Evolutionary conservation across 2,797 vertebrate genomes (phyloP), one percentile per base, ranked within the genome.

Genomic region (Numenius phaeopus): DNA sequence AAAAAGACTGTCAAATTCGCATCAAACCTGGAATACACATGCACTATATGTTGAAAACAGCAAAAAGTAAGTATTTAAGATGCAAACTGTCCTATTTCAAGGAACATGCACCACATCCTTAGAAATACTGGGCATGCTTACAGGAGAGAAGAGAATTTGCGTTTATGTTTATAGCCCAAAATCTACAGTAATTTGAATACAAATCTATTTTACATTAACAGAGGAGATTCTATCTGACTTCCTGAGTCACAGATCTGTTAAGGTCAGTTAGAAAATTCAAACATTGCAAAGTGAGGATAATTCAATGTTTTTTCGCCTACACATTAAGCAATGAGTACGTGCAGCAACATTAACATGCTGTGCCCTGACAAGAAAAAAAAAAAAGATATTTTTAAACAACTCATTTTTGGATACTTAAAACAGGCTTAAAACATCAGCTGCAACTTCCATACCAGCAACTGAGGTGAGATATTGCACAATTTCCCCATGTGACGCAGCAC

Each of bases 141-240:
- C 2, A 78, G 44, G 71, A 7, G 1, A 52, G 23, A 1, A 54
- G 52, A 71, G 29, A 76, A 75, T 50, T 12, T 1, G 0, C n/a
- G 58, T 46, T 46, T 52, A 77, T 0, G 1, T 67, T 86, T 76
- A 46, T 7, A 75, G 44, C 3, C 24, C 37, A 67, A 89, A 58
- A 64, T 5, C 9, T 37, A 4, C 27, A 64, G 17, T 44, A 71
- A 89, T 19, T 54, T 71, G 17, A 92, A 49, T 61, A 65, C 3
- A 83, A 96, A 67, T 64, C 40, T 4, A 30, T 83, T 94, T 75
- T 50, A 46, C 9, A 34, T 80, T 39, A 94, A 47, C 14, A 39
- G 2, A 16, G 12, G 15, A 87, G 16, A 88, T 86, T 80, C 73
- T 27, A 78, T 59, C 61, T 10, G 22, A 10, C 32, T 57, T 88